Evolutionary conservation across 1,140 invertebrate species (phyloP), one percentile per base, ranked within the genome.

Genomic region (Leptonema lineaticorne): DNA sequence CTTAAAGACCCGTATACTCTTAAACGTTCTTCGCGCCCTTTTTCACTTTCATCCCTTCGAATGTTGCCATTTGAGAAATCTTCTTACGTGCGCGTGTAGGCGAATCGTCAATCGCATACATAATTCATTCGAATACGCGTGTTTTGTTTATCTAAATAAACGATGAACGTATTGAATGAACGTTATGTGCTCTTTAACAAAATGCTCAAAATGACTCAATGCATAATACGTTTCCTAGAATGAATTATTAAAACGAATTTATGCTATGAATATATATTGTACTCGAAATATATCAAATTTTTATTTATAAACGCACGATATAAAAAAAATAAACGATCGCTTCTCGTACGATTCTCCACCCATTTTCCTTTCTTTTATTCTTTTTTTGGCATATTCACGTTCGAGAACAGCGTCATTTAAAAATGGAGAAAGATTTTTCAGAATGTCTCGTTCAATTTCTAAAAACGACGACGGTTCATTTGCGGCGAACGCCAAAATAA

Each of bases 391-490:
- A n/a, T n/a, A n/a, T n/a, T n/a, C n/a, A n/a, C n/a, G n/a, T n/a
- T n/a, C n/a, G n/a, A n/a, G n/a, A n/a, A n/a, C n/a, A n/a, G n/a
- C n/a, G n/a, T n/a, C n/a, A n/a, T 11, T 9, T 11, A 11, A 41
- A 41, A 41, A 41, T 48, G 46, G 46, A 48, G 37, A n/a, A n/a
- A n/a, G 46, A 48, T 48, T 48, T 48, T 48, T 18, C 16, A 48
- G n/a, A 48, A 48, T 20, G 16, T 48, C 46, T 48, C 20, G 46
- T 48, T 22, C 20, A 18, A 48, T 48, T 48, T 48, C 46, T n/a
- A 20, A 1, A 20, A 48, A 48, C 20, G 46, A 20, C 16, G 9
- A 20, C 46, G 46, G 22, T 26, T n/a, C n/a, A n/a, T n/a, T n/a
- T n/a, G n/a, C n/a, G n/a, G n/a, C n/a, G n/a, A n/a, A n/a, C n/a